phyloP scores from a whole-genome alignment of 2,797 vertebrate species.

The Mormyrops boulengeri region DNA sequence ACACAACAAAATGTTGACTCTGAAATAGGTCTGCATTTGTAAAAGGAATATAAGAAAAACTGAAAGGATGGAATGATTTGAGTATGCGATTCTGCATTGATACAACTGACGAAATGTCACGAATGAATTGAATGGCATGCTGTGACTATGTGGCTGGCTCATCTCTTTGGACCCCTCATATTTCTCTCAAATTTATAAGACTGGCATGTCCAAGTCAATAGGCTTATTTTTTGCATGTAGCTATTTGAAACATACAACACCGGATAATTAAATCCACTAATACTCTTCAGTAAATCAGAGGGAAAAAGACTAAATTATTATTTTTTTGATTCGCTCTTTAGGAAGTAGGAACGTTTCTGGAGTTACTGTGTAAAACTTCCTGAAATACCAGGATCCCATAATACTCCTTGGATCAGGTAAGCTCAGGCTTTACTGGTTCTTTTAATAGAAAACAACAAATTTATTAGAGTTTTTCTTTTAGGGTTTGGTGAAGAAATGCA shows the following conservation, averaged over 20 bases:
- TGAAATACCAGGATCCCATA: neutral
- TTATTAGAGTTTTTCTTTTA: neutral
- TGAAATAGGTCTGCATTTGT: neutral
- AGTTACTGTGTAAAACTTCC: neutral
- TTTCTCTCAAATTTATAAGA: slow-evolving; percentile 47
- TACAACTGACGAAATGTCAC: neutral
- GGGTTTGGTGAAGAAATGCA: neutral
- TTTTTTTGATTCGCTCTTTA: slow-evolving; percentile 38
- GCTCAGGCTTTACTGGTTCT: slow-evolving; percentile 18
- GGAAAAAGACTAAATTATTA: slow-evolving; percentile 37
- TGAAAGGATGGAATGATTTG: neutral
- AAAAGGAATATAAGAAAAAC: neutral
- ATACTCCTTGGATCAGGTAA: slow-evolving; percentile 38
- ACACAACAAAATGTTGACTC: neutral
- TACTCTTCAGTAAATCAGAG: slow-evolving; percentile 36
- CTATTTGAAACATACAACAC: slow-evolving; percentile 58
- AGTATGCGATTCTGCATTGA: neutral
- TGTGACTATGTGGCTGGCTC: slow-evolving; percentile 41
- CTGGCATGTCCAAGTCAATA: slow-evolving; percentile 60
- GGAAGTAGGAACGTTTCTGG: neutral
- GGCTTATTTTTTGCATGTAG: slow-evolving; percentile 67
- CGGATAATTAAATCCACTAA: slow-evolving; percentile 55
- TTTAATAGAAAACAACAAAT: neutral
- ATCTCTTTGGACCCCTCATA: slow-evolving; percentile 41
- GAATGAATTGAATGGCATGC: slow-evolving; percentile 23